Base-by-base conservation (phyloP, 35 echinoderm and acorn worm species). In the Apostichopus japonicus region DNA sequence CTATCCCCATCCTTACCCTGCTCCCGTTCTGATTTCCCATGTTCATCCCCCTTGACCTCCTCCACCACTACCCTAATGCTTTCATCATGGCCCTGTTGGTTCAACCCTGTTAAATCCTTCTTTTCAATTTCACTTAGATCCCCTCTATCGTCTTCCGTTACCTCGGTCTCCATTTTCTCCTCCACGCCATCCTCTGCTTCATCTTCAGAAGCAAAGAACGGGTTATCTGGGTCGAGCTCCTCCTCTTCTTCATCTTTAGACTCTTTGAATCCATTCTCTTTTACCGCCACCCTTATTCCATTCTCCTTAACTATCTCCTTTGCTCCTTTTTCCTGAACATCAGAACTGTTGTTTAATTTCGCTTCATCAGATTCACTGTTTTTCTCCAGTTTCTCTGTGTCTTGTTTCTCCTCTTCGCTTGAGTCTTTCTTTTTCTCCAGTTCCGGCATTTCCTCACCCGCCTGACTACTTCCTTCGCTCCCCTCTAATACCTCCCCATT, bases 171-270 rank as follows among this genome's bases (percentile, higher is more conserved):
- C 88, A 79, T 80, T 91, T 94, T 91, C 51, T 55, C 79, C 55
- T 77, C 65, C 15, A 16, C 84, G 17, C 16, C 84, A n/a, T 57
- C 90, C 14, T 52, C 56, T 23, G 67, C 27, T 78, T 91, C 90
- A 91, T 91, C 90, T 54, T 91, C 90, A 91, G 77, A 91, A 53
- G 33, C 19, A 91, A 78, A 78, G 54, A 91, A 91, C 23, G 86
- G 86, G 25, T 89, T 89, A 90, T 77, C 90, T 33, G 75, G 89
- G 70, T 92, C 92, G n/a, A 88, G 16, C 27, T 92, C 76, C 6
- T 92, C 94, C 22, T 90, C 73, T 25, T 92, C 77, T 52, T 17
- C 88, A 3, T 80, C 91, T 33, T 78, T 79, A 77, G 67, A 9
- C 81, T 92, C 82, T 17, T 79, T 5, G 15, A 59, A 11, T 10